A percentile compares a stretch with the other conserved stretches of the same genome.
Conservation (phyloP, 2,888 invertebrate genomes). For the Papilio gigon region DNA sequence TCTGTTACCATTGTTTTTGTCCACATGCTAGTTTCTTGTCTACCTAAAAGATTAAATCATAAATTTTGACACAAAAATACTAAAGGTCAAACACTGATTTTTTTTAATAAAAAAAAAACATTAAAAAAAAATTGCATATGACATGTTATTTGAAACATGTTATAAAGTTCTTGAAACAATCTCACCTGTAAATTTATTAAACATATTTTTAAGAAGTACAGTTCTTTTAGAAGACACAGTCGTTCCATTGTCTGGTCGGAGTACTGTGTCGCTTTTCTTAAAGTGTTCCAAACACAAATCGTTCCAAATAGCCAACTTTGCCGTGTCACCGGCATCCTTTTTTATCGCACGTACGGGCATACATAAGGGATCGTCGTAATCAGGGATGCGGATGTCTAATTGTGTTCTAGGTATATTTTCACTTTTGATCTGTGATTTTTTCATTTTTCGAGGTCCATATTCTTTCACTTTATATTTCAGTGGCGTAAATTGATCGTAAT, state of each 20-base stretch:
- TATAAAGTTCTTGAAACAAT: constrained; percentile 30
- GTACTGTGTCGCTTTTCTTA: constrained; percentile 55
- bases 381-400: constrained; percentile 64
- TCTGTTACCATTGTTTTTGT: constrained; percentile 63
- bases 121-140: neutral
- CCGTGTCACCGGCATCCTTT: constrained; percentile 54
- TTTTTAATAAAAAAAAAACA: too few species aligned
- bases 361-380: constrained; percentile 73
- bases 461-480: constrained; percentile 21
- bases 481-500: constrained; percentile 8
- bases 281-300: constrained; percentile 69
- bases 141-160: too few species aligned
- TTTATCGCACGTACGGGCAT: constrained; percentile 66
- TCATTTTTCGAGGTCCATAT: constrained; percentile 28
- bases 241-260: constrained; percentile 59
- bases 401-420: constrained; percentile 50
- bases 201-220: constrained; percentile 63
- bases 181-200: constrained; percentile 63
- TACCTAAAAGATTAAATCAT: constrained; percentile 49
- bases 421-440: constrained; percentile 34
- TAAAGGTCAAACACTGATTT: too few species aligned
- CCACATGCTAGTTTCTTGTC: constrained; percentile 65
- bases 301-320: constrained; percentile 68
- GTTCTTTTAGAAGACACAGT: constrained; percentile 61
- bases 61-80: too few species aligned